A percentile compares a stretch with the other conserved stretches of the same genome.
phyloP scores from a whole-genome alignment of 2,888 invertebrate genomes.

The Branchipolynoe longqiensis region DNA sequence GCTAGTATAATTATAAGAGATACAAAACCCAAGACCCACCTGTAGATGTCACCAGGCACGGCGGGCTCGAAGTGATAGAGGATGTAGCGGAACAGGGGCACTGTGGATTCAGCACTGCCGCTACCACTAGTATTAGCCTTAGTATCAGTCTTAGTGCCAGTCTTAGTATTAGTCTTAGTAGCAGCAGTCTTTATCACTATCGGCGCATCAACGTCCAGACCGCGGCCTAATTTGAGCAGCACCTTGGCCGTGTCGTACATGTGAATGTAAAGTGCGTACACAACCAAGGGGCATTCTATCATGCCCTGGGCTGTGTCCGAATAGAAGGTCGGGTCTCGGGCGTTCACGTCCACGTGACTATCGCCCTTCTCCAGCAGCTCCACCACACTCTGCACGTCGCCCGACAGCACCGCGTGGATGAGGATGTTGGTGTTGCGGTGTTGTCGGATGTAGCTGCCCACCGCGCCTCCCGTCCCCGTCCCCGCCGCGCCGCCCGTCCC shows the following conservation, averaged over 20 bases:
- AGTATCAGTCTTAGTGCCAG: no score
- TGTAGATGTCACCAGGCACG: conserved; percentile 16
- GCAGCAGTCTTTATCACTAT: not conserved
- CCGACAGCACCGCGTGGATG: not conserved
- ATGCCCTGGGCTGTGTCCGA: not conserved
- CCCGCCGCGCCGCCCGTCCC: not conserved
- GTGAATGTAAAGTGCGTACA: not conserved
- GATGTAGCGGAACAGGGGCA: conserved; percentile 17
- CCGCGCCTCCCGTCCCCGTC: not conserved
- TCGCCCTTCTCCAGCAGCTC: not conserved
- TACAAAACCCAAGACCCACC: no score
- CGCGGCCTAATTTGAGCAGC: not conserved
- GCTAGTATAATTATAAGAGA: no score
- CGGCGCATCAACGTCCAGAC: not conserved
- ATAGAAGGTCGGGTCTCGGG: not conserved
- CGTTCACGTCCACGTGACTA: conserved; percentile 22
- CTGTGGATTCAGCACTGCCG: not conserved
- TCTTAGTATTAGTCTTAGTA: no score
- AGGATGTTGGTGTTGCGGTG: not conserved
- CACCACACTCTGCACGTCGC: conserved; percentile 1
- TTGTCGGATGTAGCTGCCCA: not conserved
- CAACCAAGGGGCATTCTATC: not conserved
- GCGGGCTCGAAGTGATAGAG: not conserved
- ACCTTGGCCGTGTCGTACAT: conserved; percentile 5
- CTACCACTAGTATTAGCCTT: no score